A percentile compares a stretch with the other conserved stretches of the same genome.
These are phyloP conservation scores for Scaptomyza graminum DNA, from an alignment of 1,140 invertebrate genomes.

Conservation along the genomic window DNA sequence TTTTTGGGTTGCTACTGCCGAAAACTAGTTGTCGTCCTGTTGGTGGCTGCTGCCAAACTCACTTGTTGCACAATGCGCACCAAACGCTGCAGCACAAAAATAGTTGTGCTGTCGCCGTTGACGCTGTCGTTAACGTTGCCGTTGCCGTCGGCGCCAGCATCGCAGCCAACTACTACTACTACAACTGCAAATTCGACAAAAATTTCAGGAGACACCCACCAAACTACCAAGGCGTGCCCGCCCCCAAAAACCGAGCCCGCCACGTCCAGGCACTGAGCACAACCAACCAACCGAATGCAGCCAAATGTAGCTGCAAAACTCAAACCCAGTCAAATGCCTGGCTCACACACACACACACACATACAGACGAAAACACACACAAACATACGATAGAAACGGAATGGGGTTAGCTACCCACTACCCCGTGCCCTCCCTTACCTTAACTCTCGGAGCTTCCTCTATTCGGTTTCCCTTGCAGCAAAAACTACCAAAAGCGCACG, in stretches of 20 bases:
- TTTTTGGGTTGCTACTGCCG: slow-evolving; percentile 50
- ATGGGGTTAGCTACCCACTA: slow-evolving; percentile 32
- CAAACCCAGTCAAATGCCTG: slow-evolving; percentile 72
- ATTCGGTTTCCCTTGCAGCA: slow-evolving; percentile 54
- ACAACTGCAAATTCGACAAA: slow-evolving; percentile 77
- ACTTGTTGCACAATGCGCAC: slow-evolving; percentile 83
- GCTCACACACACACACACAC: slow-evolving; percentile 39
- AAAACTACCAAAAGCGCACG: slow-evolving; percentile 68
- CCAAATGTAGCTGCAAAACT: slow-evolving; percentile 79
- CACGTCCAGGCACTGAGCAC: slow-evolving; percentile 34
- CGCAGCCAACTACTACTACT: slow-evolving; percentile 35
- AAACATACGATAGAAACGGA: slow-evolving; percentile 1
- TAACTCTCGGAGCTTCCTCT: slow-evolving; percentile 8
- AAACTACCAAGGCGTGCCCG: slow-evolving; percentile 65
- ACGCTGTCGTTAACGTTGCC: slow-evolving; percentile 34
- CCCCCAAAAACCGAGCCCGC: neutral
- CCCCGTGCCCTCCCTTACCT: neutral
- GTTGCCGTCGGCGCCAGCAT: slow-evolving; percentile 39
- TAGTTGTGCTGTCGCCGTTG: slow-evolving; percentile 66
- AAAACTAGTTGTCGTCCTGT: slow-evolving; percentile 82
- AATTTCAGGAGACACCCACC: slow-evolving; percentile 79
- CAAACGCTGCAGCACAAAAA: slow-evolving; percentile 65
- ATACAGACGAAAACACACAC: slow-evolving; percentile 18
- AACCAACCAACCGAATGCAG: slow-evolving; percentile 76
- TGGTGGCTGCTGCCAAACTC: slow-evolving; percentile 83